Percentiles rank a stretch among this genome's conserved stretches.
These are phyloP conservation scores for Cyprinodon brontotheroides DNA, from an alignment of 2,113 vertebrate genomes.

Conservation along the genomic window DNA sequence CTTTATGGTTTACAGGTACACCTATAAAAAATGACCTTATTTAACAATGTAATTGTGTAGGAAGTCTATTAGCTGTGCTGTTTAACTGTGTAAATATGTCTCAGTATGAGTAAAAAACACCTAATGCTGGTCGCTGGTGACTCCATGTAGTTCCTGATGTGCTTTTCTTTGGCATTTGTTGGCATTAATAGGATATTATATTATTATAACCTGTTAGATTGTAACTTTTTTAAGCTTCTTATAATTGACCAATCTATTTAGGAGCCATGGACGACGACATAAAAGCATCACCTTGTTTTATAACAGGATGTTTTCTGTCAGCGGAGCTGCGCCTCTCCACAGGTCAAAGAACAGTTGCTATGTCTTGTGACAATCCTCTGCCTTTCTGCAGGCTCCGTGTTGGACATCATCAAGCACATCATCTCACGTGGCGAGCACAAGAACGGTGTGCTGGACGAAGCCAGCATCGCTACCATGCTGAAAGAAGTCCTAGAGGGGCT, in stretches of 20 bases:
- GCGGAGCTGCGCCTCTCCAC: neutral
- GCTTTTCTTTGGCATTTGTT: too few species aligned
- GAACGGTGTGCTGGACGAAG: slow-evolving; percentile 89
- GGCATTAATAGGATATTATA: too few species aligned
- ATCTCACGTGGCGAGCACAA: slow-evolving; percentile 94
- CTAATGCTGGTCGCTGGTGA: too few species aligned
- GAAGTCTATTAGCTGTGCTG: too few species aligned
- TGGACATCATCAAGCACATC: slow-evolving; percentile 95
- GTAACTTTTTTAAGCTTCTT: neutral
- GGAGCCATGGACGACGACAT: neutral
- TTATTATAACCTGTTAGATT: neutral
- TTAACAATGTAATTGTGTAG: too few species aligned
- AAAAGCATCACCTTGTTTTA: neutral
- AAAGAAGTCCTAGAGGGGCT: slow-evolving; percentile 92
- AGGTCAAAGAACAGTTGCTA: neutral
- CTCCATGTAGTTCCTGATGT: too few species aligned
- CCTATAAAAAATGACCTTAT: too few species aligned
- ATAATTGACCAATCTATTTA: neutral
- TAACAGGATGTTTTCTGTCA: neutral
- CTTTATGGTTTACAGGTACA: too few species aligned
- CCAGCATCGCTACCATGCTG: slow-evolving; percentile 90
- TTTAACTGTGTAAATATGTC: too few species aligned
- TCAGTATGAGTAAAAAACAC: too few species aligned
- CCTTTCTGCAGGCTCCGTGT: slow-evolving; percentile 85
- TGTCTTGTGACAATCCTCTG: slow-evolving; percentile 21